Percentiles rank a stretch among this genome's conserved stretches.
These are phyloP conservation scores for Anneissia japonica DNA, from an alignment of 35 echinoderm and acorn worm genomes.

Conservation along the genomic window DNA sequence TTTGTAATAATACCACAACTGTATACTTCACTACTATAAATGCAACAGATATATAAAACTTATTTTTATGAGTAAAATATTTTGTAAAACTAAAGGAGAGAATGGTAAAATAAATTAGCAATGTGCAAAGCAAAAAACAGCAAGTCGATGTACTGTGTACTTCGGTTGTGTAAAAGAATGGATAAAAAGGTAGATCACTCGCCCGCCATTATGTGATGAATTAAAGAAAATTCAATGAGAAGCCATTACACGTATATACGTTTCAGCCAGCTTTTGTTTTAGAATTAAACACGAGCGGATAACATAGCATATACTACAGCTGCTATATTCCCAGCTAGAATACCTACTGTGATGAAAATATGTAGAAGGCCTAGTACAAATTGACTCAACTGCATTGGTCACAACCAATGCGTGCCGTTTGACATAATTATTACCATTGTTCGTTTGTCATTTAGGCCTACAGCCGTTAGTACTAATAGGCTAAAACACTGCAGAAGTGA, in stretches of 20 bases:
- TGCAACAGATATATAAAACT: background rate
- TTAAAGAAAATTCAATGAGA: background rate
- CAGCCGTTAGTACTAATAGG: no score
- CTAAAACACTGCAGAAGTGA: no score
- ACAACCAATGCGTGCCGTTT: background rate
- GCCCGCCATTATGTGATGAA: background rate
- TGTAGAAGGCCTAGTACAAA: no score
- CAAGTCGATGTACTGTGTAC: background rate
- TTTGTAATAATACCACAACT: background rate
- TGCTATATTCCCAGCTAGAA: background rate
- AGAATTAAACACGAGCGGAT: background rate
- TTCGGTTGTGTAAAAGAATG: background rate
- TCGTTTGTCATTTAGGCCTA: no score
- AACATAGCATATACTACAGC: background rate
- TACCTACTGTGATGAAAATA: background rate
- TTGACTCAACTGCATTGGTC: background rate
- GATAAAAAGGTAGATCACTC: background rate
- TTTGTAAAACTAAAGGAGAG: background rate
- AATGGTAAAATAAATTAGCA: background rate
- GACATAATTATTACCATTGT: no score
- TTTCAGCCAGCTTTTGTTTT: background rate
- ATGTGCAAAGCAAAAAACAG: background rate
- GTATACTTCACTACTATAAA: background rate
- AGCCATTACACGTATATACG: background rate
- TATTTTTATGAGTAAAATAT: background rate